Percentiles rank a stretch among this genome's conserved stretches.
Conservation (phyloP, 2,797 vertebrate species). For the Lycodopsis pacificus region DNA sequence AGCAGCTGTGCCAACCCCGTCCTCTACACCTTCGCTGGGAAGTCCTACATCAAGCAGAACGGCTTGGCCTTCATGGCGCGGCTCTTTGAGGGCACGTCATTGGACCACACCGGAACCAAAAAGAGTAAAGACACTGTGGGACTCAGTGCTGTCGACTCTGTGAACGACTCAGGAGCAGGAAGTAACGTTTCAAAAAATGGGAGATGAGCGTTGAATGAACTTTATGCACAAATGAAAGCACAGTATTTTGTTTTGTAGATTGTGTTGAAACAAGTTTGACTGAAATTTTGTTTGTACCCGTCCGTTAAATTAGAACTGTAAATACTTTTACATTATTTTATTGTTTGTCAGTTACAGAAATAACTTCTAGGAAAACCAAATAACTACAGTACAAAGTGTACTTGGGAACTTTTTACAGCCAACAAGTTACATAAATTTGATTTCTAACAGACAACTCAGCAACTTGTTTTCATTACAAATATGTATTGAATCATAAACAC, state of each 20-base stretch:
- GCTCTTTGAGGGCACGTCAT: constrained; percentile 86
- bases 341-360: background rate
- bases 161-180: background rate
- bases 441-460: too few relatives aligned
- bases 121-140: constrained; percentile 14
- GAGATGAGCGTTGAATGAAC: background rate
- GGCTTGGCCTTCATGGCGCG: constrained; percentile 89
- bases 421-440: too few relatives aligned
- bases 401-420: too few relatives aligned
- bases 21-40: constrained; percentile 89
- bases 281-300: background rate
- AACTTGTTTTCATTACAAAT: too few relatives aligned
- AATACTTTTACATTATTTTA: background rate
- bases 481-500: background rate
- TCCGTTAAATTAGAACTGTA: constrained; percentile 7
- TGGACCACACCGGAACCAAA: constrained; percentile 64
- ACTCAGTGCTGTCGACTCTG: background rate
- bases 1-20: constrained; percentile 91
- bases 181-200: accelerated
- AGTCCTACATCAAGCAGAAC: constrained; percentile 85
- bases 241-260: background rate
- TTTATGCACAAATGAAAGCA: background rate
- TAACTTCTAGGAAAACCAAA: background rate
- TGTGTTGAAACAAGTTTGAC: background rate
- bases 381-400: too few relatives aligned